phyloP scores from a whole-genome alignment of 2,888 invertebrate genomes.

The Harpalus rubripes region DNA sequence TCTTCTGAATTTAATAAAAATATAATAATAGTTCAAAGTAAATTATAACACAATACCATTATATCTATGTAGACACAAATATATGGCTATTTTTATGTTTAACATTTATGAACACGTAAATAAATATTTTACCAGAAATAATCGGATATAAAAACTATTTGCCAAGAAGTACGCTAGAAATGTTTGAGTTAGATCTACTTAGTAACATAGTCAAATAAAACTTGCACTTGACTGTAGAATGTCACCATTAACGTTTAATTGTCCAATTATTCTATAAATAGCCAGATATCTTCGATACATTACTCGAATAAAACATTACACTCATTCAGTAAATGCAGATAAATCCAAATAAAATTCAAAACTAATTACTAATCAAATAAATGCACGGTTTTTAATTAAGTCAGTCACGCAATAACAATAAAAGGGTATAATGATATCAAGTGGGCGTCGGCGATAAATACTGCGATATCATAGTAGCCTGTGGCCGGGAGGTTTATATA shows the following conservation, averaged over 20 bases:
- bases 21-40: too few species aligned
- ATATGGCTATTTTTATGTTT: too few species aligned
- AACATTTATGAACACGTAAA: too few species aligned
- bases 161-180: not conserved
- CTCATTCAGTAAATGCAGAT: slow-evolving; percentile 35
- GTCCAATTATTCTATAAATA: slow-evolving; percentile 53
- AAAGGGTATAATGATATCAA: slow-evolving; percentile 64
- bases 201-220: slow-evolving; percentile 12
- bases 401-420: slow-evolving; percentile 66
- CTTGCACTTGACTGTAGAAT: slow-evolving; percentile 29
- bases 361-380: slow-evolving; percentile 60
- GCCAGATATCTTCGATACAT: not conserved
- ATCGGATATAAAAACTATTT: not conserved
- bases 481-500: slow-evolving; percentile 46
- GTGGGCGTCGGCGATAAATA: slow-evolving; percentile 63
- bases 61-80: too few species aligned
- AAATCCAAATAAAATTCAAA: slow-evolving; percentile 46
- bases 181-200: not conserved
- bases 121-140: too few species aligned
- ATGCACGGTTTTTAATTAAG: slow-evolving; percentile 66
- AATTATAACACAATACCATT: too few species aligned
- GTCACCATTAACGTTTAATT: slow-evolving; percentile 39
- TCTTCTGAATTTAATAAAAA: too few species aligned
- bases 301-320: not conserved
- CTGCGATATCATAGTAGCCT: slow-evolving; percentile 54